Evolutionary conservation across 2,888 invertebrate species (phyloP).

Genomic region (Beris chalybata): DNA sequence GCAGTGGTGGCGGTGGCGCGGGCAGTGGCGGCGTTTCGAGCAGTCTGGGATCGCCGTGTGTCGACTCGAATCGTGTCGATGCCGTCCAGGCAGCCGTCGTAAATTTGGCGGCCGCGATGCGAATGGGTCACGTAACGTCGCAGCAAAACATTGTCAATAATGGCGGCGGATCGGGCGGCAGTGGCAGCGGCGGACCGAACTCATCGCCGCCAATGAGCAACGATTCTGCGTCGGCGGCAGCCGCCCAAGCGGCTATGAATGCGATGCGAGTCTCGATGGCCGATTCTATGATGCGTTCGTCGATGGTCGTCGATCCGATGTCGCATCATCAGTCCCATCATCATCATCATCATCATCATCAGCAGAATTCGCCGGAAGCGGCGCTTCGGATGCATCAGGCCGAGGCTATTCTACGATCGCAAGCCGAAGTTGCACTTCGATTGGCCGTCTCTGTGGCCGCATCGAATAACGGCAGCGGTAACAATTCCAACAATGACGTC

Average conservation of each 20-base stretch:
- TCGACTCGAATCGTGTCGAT: conserved; percentile 59
- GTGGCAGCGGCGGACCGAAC: conserved; percentile 40
- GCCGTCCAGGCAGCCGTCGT: conserved; percentile 75
- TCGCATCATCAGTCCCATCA: conserved; percentile 49
- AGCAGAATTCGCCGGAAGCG: conserved; percentile 51
- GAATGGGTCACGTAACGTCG: conserved; percentile 57
- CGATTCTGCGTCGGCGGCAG: conserved; percentile 57
- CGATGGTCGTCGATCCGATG: conserved; percentile 57
- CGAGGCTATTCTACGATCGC: conserved; percentile 78
- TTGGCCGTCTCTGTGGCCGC: conserved; percentile 78
- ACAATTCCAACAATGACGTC: conserved; percentile 29
- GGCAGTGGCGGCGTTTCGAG: conserved; percentile 57
- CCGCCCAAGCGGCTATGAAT: conserved; percentile 63
- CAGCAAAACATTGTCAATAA: conserved; percentile 44
- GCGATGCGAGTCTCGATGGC: conserved; percentile 65
- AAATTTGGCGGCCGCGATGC: conserved; percentile 76
- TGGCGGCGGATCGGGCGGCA: conserved; percentile 28
- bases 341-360: conserved; percentile 43
- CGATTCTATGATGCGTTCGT: conserved; percentile 58
- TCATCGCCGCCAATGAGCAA: conserved; percentile 55
- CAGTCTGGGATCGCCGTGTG: conserved; percentile 52
- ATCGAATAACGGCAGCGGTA: conserved; percentile 46
- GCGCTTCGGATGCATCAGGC: conserved; percentile 76
- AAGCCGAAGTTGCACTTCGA: conserved; percentile 81
- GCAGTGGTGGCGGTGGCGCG: conserved; percentile 52